These are phyloP conservation scores for Passerina amoena DNA, from an alignment of 2,113 vertebrate species.

Conservation along the genomic window DNA sequence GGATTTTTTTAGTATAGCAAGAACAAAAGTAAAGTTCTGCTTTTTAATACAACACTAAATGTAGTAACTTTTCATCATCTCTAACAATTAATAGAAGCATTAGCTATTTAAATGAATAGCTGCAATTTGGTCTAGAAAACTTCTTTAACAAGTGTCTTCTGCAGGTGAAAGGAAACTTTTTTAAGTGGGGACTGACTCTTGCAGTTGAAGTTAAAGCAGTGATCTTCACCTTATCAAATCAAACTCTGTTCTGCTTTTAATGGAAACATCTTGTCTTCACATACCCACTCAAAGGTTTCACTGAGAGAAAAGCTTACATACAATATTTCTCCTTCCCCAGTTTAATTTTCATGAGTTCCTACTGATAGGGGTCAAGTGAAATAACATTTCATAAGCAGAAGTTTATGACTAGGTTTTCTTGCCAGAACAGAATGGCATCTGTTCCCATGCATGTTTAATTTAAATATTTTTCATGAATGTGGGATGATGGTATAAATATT, in stretches of 20 bases:
- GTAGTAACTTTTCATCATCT: neutral
- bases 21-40: neutral
- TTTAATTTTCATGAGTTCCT: constrained; percentile 64
- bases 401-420: constrained; percentile 69
- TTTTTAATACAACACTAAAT: neutral
- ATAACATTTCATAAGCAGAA: constrained; percentile 64
- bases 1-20: neutral
- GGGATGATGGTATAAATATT: constrained; percentile 75
- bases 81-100: neutral
- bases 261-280: constrained; percentile 28
- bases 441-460: constrained; percentile 73
- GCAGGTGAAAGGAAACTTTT: neutral
- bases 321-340: constrained; percentile 42
- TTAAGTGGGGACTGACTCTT: neutral
- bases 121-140: neutral
- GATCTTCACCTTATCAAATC: constrained; percentile 9
- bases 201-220: neutral
- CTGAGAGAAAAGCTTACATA: constrained; percentile 25
- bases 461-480: constrained; percentile 73
- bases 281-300: constrained; percentile 43
- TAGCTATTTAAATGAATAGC: neutral
- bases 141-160: neutral
- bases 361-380: constrained; percentile 66
- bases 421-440: constrained; percentile 69
- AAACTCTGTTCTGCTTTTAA: constrained; percentile 2